phyloP scores from a whole-genome alignment of 2,888 invertebrate genomes.

The Erebia aethiops region DNA sequence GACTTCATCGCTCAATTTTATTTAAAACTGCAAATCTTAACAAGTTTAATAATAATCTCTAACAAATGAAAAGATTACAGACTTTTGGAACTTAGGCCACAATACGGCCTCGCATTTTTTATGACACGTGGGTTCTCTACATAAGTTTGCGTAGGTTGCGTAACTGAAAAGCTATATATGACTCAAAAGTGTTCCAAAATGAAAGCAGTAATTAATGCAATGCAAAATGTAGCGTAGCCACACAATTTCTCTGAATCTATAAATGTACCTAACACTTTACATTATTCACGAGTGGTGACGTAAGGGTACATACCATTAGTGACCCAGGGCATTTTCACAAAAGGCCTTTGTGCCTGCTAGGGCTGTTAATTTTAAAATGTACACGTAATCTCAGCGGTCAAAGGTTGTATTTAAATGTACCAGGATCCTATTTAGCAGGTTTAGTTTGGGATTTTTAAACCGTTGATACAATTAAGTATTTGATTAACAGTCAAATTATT shows the following conservation, averaged over 20 bases:
- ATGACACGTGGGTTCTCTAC: too few relatives aligned
- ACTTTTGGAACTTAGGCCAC: too few relatives aligned
- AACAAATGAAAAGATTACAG: too few relatives aligned
- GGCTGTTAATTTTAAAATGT: constrained; percentile 8
- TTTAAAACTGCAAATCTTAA: too few relatives aligned
- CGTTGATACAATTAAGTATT: too few relatives aligned
- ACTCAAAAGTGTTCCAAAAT: constrained; percentile 2
- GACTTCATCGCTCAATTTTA: too few relatives aligned
- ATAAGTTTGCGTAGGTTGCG: not conserved
- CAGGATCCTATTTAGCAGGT: not conserved
- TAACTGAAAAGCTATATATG: constrained; percentile 2
- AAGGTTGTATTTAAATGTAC: not conserved
- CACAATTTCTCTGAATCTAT: constrained; percentile 28
- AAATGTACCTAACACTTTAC: constrained; percentile 61
- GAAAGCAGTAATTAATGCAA: not conserved
- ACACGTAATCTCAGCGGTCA: not conserved
- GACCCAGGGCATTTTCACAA: constrained; percentile 55
- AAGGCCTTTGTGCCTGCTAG: constrained; percentile 39
- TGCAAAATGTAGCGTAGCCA: constrained; percentile 20
- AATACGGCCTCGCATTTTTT: too few relatives aligned
- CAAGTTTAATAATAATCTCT: too few relatives aligned
- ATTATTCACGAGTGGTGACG: constrained; percentile 58
- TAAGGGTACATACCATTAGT: constrained; percentile 61
- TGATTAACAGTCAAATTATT: not conserved
- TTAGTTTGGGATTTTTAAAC: too few relatives aligned